Evolutionary conservation across 2,113 vertebrate genomes (phyloP).

Genomic region (Osmerus eperlanus): DNA sequence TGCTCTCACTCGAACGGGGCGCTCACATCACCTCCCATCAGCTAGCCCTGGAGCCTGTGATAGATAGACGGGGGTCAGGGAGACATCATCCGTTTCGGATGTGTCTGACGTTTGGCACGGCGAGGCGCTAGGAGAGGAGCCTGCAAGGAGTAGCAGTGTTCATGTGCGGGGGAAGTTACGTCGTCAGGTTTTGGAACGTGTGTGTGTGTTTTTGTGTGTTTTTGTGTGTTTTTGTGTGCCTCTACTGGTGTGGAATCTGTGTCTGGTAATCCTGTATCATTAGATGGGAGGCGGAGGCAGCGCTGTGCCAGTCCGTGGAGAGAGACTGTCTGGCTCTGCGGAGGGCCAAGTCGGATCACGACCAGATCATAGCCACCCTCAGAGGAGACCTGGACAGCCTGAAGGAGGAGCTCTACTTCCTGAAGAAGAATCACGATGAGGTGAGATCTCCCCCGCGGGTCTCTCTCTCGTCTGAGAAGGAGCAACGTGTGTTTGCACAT

Average conservation of each 20-base stretch:
- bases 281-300: conserved; percentile 81
- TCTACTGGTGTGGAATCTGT: not conserved
- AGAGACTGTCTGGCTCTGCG: conserved; percentile 80
- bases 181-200: too few species aligned
- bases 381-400: conserved; percentile 85
- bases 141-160: not conserved
- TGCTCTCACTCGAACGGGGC: conserved; percentile 26
- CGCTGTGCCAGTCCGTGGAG: conserved; percentile 83
- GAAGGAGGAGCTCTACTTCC: conserved; percentile 82
- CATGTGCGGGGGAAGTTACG: not conserved
- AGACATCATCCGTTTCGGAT: conserved; percentile 15
- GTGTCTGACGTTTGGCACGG: conserved; percentile 18
- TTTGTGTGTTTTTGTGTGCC: not conserved
- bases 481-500: conserved; percentile 12
- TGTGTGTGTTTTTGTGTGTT: not conserved
- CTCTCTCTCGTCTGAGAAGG: not conserved
- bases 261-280: not conserved
- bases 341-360: conserved; percentile 79
- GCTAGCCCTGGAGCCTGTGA: conserved; percentile 26
- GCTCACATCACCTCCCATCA: not conserved
- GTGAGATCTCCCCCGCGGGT: conserved; percentile 57
- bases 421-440: conserved; percentile 89
- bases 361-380: conserved; percentile 79
- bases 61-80: conserved; percentile 33
- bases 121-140: conserved; percentile 8